Evolutionary conservation across 2,113 vertebrate species (phyloP), one percentile per base, ranked within the genome.

Genomic region (Columbina picui): DNA sequence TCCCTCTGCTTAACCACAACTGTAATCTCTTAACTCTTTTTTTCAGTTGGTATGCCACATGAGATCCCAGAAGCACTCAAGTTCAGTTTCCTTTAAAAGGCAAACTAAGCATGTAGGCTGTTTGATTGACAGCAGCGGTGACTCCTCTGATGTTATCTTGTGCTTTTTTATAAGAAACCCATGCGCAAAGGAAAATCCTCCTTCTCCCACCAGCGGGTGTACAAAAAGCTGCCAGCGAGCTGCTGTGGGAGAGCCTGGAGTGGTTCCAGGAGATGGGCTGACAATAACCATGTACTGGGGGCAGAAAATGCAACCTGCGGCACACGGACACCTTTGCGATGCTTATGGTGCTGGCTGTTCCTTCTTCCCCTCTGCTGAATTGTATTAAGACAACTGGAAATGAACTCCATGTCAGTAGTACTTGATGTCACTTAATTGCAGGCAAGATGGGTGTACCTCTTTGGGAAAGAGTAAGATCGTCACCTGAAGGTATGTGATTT

Each of bases 221-320:
- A 30, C 1, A 23, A 50, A 90, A 55, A 83, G 27, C 38, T 88
- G 16, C 25, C 4, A 11, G 23, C 27, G 32, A 93, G 45, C 4
- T 65, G 45, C 36, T 75, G 22, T 29, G 74, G 41, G 56, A 68
- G 60, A 91, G 29, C 9, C 60, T 38, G 60, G 32, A 74, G 5
- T 6, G n/a, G 43, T 71, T 86, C 55, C 50, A 57, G 49, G 38
- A 79, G 32, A 47, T 9, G 13, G 3, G 12, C 27, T 45, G 64
- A n/a, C 12, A 85, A 45, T 1, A 67, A 69, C 39, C n/a, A 57
- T 0, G 0, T n/a, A 6, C 14, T 8, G 0, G 14, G 5, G 7
- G 3, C 41, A 74, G 30, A 55, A 85, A 71, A 55, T 5, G 15
- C 19, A 65, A 50, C 14, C 10, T 71, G 39, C 43, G 64, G 61